These are phyloP conservation scores for Chirona hameri DNA, from an alignment of 2,888 invertebrate species.

Conservation along the genomic window DNA sequence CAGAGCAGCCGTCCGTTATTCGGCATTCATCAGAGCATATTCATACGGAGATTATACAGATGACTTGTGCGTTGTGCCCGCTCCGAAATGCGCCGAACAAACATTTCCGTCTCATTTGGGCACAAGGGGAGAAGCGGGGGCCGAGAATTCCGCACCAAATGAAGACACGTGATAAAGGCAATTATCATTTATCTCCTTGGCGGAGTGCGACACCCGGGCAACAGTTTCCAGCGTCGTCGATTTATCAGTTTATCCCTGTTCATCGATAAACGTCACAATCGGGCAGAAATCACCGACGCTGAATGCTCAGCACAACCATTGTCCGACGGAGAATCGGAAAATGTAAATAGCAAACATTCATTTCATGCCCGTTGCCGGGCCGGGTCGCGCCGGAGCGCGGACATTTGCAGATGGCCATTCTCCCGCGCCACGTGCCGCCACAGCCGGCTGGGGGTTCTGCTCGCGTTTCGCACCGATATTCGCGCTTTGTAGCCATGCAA, in stretches of 20 bases:
- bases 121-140: not conserved
- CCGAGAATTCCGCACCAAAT: slow-evolving; percentile 12
- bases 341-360: slow-evolving; percentile 25
- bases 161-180: slow-evolving; percentile 23
- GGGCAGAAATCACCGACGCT: slow-evolving; percentile 2
- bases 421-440: not conserved
- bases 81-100: not conserved
- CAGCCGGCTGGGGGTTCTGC: not conserved
- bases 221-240: not conserved
- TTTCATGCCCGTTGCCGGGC: not conserved
- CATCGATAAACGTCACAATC: slow-evolving; percentile 11
- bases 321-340: not conserved
- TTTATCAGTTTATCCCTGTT: not conserved
- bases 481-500: slow-evolving; percentile 3
- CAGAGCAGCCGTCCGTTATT: too few relatives aligned
- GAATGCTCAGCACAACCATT: not conserved
- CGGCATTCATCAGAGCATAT: too few relatives aligned
- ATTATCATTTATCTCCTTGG: slow-evolving; percentile 24
- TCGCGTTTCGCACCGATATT: not conserved
- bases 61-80: not conserved
- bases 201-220: not conserved
- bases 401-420: not conserved
- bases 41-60: not conserved
- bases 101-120: slow-evolving; percentile 12
- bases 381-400: not conserved